Evolutionary conservation across 2,797 vertebrate genomes (phyloP), one percentile per base, ranked within the genome.

Genomic region (Phrynocephalus vlangalii): DNA sequence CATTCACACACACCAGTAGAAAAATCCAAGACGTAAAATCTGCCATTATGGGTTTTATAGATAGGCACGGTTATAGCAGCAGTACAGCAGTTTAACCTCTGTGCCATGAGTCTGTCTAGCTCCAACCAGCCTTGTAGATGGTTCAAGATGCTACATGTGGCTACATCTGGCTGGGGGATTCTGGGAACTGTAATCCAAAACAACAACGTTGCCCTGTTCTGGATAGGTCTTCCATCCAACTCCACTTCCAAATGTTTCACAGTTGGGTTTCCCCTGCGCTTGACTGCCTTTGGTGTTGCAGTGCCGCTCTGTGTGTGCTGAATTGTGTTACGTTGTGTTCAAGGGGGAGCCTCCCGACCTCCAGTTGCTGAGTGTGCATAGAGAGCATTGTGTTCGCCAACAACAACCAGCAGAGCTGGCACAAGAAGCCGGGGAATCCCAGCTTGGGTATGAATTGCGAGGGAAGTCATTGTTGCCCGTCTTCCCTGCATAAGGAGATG

Each of bases 391-490:
- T 80, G 84, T 52, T 89, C 83, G 88, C 60, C 87, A 60, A 85
- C 90, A 90, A 87, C 78, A 87, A 94, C 89, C 85, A 52, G 82
- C 3, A 3, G 83, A 90, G 90, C 86, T 91, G 94, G 92, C 91
- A 93, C 60, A 2, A 80, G 90, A 30, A 66, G 0, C 71, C 78
- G 85, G 67, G 82, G 87, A 90, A 93, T 92, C 81, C 3, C 84
- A 75, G 82, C 26, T 72, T 1, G 0, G 28, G 0, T 28, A 86
- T 86, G 63, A 0, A 22, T 93, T 88, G 63, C 3, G 38, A 92
- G 66, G 87, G 92, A 89, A 91, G 90, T 92, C 89, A 92, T 94
- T 77, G 89, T 94, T 93, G 91, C 52, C 93, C 89, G 92, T 93
- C 89, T 90, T 89, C 91, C 88, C 79, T 91, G 92, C 92, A 93